phyloP scores from a whole-genome alignment of 2,797 vertebrate genomes.

The Neopelma chrysocephalum region DNA sequence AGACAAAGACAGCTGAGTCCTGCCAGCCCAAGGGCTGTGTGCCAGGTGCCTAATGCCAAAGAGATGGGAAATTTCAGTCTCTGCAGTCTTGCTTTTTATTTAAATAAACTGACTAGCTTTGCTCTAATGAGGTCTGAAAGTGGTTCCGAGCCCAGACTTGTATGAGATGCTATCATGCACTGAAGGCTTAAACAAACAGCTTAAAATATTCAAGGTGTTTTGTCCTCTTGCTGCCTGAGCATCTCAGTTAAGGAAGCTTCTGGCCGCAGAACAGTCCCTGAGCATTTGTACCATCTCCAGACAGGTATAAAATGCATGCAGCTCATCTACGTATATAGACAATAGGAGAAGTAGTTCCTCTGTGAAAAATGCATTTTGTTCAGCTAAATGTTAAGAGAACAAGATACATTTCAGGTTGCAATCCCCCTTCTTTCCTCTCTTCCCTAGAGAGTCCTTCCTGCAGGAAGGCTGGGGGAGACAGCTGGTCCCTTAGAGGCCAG shows the following conservation, averaged over 20 bases:
- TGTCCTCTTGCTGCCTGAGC: not conserved
- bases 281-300: not conserved
- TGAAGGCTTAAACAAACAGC: not conserved
- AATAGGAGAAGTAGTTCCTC: not conserved
- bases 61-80: not conserved
- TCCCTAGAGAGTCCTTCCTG: fast-evolving
- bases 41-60: not conserved
- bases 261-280: not conserved
- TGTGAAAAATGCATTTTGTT: not conserved
- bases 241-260: not conserved
- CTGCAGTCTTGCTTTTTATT: not conserved
- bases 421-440: not conserved
- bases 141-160: not conserved
- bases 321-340: not conserved
- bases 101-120: not conserved
- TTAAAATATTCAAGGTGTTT: not conserved
- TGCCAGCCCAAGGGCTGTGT: not conserved
- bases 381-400: not conserved
- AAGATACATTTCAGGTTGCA: not conserved
- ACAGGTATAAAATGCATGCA: not conserved
- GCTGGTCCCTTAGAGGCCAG: not conserved
- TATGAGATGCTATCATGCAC: not conserved
- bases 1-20: not conserved
- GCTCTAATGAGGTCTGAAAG: not conserved
- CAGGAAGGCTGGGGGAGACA: not conserved